Conservation (phyloP, 2,113 vertebrate species). For the Planiliza haematocheilus region DNA sequence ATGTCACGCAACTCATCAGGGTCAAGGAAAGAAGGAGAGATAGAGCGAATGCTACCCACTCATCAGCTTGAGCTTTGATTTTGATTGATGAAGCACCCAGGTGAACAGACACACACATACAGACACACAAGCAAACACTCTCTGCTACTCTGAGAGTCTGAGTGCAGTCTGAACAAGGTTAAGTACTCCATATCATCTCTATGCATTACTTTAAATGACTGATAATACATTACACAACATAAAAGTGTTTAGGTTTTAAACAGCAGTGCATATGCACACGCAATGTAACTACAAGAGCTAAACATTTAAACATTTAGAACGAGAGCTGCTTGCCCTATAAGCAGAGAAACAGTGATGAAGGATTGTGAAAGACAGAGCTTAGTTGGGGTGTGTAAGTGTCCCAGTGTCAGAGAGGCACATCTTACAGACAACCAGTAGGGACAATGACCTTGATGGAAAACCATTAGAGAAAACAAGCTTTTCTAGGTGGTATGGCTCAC, state of each 20-base stretch:
- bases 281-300: too few relatives aligned
- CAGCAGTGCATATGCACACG: too few relatives aligned
- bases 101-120: slow-evolving; percentile 28
- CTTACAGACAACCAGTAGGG: slow-evolving; percentile 54
- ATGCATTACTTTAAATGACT: slow-evolving; percentile 21
- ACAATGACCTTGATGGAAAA: slow-evolving; percentile 48
- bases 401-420: slow-evolving; percentile 39
- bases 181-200: slow-evolving; percentile 24
- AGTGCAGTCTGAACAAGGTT: slow-evolving; percentile 34
- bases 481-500: slow-evolving; percentile 36
- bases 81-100: slow-evolving; percentile 58
- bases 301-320: background rate
- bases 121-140: slow-evolving; percentile 8
- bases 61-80: slow-evolving; percentile 58
- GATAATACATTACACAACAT: slow-evolving; percentile 10
- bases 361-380: slow-evolving; percentile 39
- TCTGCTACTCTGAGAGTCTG: slow-evolving; percentile 23
- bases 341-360: slow-evolving; percentile 36
- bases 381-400: slow-evolving; percentile 48
- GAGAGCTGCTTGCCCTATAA: slow-evolving; percentile 21
- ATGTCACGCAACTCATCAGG: slow-evolving; percentile 61
- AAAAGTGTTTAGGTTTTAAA: slow-evolving; percentile 10
- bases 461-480: slow-evolving; percentile 38
- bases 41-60: slow-evolving; percentile 50
- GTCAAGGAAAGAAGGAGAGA: slow-evolving; percentile 56